These are phyloP conservation scores for Clarias laeviceps DNA, from an alignment of 2,797 vertebrate species.

Conservation along the genomic window DNA sequence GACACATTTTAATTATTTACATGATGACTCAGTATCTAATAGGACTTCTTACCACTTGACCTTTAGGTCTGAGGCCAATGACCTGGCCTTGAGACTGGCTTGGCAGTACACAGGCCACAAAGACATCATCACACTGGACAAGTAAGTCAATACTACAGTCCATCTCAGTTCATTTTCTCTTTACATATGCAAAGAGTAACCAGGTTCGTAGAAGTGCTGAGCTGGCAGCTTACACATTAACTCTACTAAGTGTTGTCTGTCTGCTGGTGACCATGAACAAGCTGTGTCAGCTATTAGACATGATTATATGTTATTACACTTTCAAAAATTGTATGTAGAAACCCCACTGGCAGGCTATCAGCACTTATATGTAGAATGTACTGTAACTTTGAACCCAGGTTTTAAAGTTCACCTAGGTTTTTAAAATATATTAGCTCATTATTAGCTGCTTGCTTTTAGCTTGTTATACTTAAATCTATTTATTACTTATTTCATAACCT, in stretches of 20 bases:
- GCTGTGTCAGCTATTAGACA: slow-evolving; percentile 26
- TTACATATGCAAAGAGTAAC: slow-evolving; percentile 51
- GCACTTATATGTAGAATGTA: not conserved
- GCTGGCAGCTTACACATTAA: slow-evolving; percentile 58
- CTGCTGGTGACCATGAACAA: slow-evolving; percentile 17
- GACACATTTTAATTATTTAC: not conserved
- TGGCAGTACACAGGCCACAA: slow-evolving; percentile 84
- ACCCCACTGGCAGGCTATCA: not conserved
- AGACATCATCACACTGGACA: slow-evolving; percentile 93
- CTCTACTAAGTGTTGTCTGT: slow-evolving; percentile 36
- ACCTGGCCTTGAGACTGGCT: slow-evolving; percentile 92
- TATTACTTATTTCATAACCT: not conserved
- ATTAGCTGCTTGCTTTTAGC: not conserved
- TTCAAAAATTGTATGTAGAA: not conserved
- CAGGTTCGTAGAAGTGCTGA: slow-evolving; percentile 47
- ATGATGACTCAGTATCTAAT: slow-evolving; percentile 69
- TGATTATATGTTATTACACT: slow-evolving; percentile 19
- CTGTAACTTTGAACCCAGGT: not conserved
- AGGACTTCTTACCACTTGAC: slow-evolving; percentile 66
- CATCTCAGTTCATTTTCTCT: slow-evolving; percentile 34
- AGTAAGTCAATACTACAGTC: slow-evolving; percentile 77
- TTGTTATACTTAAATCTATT: not conserved
- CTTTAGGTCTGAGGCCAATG: slow-evolving; percentile 95
- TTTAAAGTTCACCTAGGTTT: not conserved
- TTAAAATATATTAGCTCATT: not conserved